Evolutionary conservation across 2,113 vertebrate genomes (phyloP).

Genomic region (Oriolus oriolus): DNA sequence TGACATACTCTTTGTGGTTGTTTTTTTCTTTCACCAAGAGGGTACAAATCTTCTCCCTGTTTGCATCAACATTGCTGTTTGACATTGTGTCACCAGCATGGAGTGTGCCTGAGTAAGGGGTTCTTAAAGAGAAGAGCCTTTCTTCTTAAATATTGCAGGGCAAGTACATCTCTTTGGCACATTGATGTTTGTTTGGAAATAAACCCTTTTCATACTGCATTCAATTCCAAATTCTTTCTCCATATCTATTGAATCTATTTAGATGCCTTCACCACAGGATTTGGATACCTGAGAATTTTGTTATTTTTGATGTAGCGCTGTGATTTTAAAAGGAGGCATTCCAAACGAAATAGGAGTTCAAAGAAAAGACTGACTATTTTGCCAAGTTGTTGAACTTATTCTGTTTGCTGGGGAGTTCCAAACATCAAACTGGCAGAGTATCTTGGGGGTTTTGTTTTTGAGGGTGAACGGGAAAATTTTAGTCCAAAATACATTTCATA

Average conservation of each 20-base stretch:
- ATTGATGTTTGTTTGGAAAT: neutral
- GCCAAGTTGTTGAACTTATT: neutral
- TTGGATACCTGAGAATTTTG: neutral
- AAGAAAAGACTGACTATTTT: neutral
- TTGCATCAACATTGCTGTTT: neutral
- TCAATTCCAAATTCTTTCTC: neutral
- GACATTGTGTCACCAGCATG: neutral
- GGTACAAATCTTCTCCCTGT: neutral
- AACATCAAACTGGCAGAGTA: neutral
- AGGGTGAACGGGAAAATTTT: neutral
- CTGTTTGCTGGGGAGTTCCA: neutral
- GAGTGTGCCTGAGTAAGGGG: neutral
- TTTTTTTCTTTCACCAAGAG: neutral
- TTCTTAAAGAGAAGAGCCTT: neutral
- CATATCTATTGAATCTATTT: neutral
- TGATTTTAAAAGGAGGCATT: neutral
- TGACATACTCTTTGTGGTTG: neutral
- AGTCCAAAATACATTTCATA: neutral
- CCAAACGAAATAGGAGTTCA: neutral
- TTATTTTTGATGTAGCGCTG: neutral
- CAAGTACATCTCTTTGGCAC: neutral
- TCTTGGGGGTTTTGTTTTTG: neutral
- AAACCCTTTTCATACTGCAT: neutral
- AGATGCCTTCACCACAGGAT: neutral
- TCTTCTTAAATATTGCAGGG: neutral